Percentiles rank a stretch among this genome's conserved stretches.
Conservation (phyloP, 2,113 vertebrate species). For the Indicator indicator region DNA sequence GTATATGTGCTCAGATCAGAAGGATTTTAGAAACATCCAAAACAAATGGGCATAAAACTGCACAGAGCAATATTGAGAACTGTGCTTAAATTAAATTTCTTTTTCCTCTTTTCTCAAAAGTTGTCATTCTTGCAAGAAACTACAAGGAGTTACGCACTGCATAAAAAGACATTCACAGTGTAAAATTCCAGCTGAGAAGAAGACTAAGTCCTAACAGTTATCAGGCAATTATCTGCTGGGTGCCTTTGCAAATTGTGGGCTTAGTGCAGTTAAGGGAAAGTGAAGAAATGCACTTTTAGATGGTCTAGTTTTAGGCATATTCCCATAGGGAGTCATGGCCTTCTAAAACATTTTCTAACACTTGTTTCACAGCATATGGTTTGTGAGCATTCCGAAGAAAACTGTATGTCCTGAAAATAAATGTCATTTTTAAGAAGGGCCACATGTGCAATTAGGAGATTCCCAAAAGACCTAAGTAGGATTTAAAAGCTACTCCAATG, state of each 20-base stretch:
- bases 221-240: background rate
- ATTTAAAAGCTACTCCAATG: background rate
- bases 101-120: background rate
- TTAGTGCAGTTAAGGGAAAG: background rate
- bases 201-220: background rate
- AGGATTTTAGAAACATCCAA: background rate
- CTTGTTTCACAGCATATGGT: background rate
- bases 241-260: accelerated
- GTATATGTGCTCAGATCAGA: background rate
- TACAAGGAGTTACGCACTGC: background rate
- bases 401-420: background rate
- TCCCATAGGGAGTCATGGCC: background rate
- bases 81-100: background rate
- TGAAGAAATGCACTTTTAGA: background rate
- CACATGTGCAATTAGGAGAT: background rate
- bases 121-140: background rate
- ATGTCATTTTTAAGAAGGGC: slow-evolving; percentile 23
- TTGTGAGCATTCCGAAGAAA: background rate
- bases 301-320: background rate
- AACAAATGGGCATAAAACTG: background rate
- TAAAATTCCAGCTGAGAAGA: background rate
- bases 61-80: background rate
- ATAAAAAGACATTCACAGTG: background rate
- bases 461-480: background rate
- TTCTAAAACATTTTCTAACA: background rate